Percentiles rank a stretch among this genome's conserved stretches.
Evolutionary conservation across 2,888 invertebrate genomes (phyloP).

Genomic region (Chesias legatella): DNA sequence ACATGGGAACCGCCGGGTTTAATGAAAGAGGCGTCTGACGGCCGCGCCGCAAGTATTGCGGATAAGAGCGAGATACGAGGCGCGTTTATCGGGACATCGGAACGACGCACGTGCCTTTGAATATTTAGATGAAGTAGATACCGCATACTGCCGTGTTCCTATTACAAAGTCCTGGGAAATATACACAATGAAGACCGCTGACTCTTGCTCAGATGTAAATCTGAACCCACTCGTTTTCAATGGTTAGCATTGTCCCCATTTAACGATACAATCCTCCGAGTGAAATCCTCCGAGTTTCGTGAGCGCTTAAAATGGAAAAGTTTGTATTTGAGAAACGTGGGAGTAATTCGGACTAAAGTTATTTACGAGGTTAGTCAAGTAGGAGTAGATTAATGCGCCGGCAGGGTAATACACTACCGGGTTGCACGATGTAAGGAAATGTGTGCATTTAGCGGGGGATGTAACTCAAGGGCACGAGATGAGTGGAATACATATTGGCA

Average conservation of each 20-base stretch:
- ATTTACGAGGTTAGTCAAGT: constrained; percentile 14
- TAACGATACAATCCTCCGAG: constrained; percentile 55
- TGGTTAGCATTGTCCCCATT: constrained; percentile 57
- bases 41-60: constrained; percentile 46
- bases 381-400: background rate
- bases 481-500: constrained; percentile 45
- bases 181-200: constrained; percentile 53
- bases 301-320: constrained; percentile 30
- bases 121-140: constrained; percentile 46
- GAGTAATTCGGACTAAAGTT: constrained; percentile 14
- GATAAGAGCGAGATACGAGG: constrained; percentile 67
- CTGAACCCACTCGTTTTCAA: constrained; percentile 55
- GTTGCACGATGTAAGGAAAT: constrained; percentile 33
- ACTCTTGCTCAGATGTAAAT: constrained; percentile 57
- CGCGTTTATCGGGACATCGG: constrained; percentile 62
- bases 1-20: constrained; percentile 50
- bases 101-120: constrained; percentile 63
- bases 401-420: constrained; percentile 24
- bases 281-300: constrained; percentile 51
- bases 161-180: constrained; percentile 42
- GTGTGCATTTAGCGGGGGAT: constrained; percentile 36
- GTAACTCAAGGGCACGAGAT: constrained; percentile 46
- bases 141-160: constrained; percentile 49
- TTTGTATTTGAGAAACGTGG: constrained; percentile 17
- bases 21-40: constrained; percentile 55